Base-by-base conservation (phyloP, 2,113 vertebrate genomes). In the Corythaeola cristata region DNA sequence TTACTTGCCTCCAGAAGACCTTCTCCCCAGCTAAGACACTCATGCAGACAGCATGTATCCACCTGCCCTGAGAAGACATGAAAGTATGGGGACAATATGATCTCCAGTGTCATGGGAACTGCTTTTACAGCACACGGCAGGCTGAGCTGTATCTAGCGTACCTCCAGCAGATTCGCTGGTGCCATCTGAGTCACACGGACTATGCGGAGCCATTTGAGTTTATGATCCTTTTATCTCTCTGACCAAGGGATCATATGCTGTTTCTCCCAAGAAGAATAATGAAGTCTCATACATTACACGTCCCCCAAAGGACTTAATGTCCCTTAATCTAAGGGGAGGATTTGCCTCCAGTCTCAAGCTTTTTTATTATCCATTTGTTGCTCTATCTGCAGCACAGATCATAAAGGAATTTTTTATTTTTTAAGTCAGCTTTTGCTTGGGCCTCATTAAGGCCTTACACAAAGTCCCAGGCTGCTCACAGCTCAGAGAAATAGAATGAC, bases 371-470 rank as follows among this genome's bases (percentile, higher is more conserved):
- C 90, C 82, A 91, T 83, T 94, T 93, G 74, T 93, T 89, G 62
- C 83, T 93, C 66, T 78, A 88, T 50, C 77, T 91, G 59, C 62
- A 92, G 85, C 84, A 83, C 44, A 55, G 89, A 88, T 87, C 87
- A 92, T 84, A 96, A 93, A 93, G 58, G 56, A 77, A 14, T 85
- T 88, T 82, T 96, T 96, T 88, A 89, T 90, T 95, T 95, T 96
- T 93, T 47, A 91, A 92, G 52, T 64, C 72, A 95, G 12, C 73
- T 85, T 95, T 94, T 95, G 27, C 90, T 91, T 91, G 81, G 58
- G 78, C 35, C 69, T 89, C 85, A 85, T 93, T 90, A 93, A 75
- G 62, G 15, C 58, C 50, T 83, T 72, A 69, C 60, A 89, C n/a
- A 58, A 63, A 68, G 68, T 91, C 50, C 52, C 85, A 91, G 33